Percentiles rank a stretch among this genome's conserved stretches.
Conservation (phyloP, 2,797 vertebrate species). For the Coracias cyanogaster region DNA sequence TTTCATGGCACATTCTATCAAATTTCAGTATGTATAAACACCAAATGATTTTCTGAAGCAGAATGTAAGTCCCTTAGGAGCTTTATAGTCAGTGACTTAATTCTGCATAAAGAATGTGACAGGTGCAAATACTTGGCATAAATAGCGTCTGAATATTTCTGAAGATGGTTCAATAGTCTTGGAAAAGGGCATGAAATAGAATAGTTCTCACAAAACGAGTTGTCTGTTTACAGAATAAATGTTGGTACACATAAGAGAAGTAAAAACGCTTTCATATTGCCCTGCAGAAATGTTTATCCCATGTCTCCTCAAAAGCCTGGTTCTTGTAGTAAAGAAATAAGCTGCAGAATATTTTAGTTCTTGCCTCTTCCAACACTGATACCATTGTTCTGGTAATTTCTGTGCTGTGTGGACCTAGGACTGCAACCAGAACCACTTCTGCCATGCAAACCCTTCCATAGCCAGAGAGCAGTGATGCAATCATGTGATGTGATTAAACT, state of each 20-base stretch:
- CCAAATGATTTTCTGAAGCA: constrained; percentile 33
- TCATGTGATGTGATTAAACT: not conserved
- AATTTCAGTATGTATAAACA: constrained; percentile 4
- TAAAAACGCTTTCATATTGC: not conserved
- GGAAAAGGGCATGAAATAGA: constrained; percentile 1
- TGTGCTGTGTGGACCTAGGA: not conserved
- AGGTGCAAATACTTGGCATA: constrained; percentile 61
- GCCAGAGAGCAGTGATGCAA: not conserved
- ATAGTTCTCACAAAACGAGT: not conserved
- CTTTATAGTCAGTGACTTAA: constrained; percentile 12
- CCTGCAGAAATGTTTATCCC: not conserved
- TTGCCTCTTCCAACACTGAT: not conserved
- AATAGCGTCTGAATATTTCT: constrained; percentile 30
- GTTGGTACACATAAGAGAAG: not conserved
- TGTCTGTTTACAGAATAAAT: constrained; percentile 18
- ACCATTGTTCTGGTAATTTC: not conserved
- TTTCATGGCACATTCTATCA: not conserved
- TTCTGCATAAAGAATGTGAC: constrained; percentile 44
- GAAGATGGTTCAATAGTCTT: constrained; percentile 38
- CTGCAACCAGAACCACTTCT: not conserved
- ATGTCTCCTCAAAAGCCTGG: not conserved
- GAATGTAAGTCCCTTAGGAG: not conserved
- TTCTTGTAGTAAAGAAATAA: not conserved
- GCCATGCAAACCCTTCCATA: not conserved
- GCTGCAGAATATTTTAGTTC: not conserved